Evolutionary conservation across 2,888 invertebrate genomes (phyloP).

Genomic region (Heliconius ethilla): DNA sequence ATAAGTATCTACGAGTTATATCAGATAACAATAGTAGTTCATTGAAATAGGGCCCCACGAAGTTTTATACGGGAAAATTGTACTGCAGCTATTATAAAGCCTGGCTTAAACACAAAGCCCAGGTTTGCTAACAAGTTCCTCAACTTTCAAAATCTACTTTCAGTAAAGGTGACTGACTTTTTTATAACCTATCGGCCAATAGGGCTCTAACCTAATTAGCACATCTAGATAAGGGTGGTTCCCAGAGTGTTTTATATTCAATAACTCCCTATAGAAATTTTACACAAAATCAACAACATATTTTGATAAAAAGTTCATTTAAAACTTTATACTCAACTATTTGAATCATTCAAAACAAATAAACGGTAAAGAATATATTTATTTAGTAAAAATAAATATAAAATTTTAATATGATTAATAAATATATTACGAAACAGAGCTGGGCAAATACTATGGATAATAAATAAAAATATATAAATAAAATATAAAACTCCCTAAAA

Average conservation of each 20-base stretch:
- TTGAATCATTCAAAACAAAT: too few relatives aligned
- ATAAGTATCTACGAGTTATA: slow-evolving; percentile 23
- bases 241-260: neutral
- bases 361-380: too few relatives aligned
- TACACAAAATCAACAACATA: neutral
- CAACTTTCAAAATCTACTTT: slow-evolving; percentile 11
- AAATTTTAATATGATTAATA: too few relatives aligned
- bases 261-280: neutral
- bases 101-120: neutral
- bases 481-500: too few relatives aligned
- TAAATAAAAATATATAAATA: too few relatives aligned
- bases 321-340: too few relatives aligned
- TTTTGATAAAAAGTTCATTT: neutral
- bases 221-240: slow-evolving; percentile 21
- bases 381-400: too few relatives aligned
- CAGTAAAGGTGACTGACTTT: slow-evolving; percentile 6
- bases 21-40: slow-evolving; percentile 21
- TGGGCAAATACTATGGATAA: too few relatives aligned
- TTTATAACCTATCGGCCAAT: slow-evolving; percentile 14
- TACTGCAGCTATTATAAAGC: neutral
- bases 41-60: neutral
- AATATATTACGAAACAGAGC: too few relatives aligned
- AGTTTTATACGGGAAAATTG: slow-evolving; percentile 2
- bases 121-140: neutral
- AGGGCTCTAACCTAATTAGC: slow-evolving; percentile 37